phyloP scores from a whole-genome alignment of 1,140 invertebrate genomes.

The Drosophila pseudoananassae region DNA sequence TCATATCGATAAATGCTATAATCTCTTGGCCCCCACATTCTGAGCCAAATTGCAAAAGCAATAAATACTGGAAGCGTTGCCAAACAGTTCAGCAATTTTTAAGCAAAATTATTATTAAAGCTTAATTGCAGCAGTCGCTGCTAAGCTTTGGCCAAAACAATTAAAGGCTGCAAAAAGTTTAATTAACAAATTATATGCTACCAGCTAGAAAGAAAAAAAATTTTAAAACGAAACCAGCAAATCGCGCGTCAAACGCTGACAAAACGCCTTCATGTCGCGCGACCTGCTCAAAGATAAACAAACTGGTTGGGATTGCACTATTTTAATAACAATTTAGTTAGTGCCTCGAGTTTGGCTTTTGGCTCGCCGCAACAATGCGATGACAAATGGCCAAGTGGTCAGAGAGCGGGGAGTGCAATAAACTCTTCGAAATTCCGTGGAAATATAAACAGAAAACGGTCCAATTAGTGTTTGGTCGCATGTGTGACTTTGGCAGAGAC shows the following conservation, averaged over 20 bases:
- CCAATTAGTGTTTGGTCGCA: constrained; percentile 50
- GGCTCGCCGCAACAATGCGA: constrained; percentile 26
- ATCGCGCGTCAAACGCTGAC: constrained; percentile 44
- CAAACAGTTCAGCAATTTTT: constrained; percentile 67
- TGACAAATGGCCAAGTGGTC: constrained; percentile 42
- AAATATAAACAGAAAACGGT: constrained; percentile 60
- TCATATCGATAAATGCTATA: constrained; percentile 40
- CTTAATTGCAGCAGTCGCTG: constrained; percentile 57
- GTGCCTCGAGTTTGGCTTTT: constrained; percentile 8
- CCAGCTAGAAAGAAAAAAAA: constrained; percentile 32
- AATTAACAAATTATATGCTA: constrained; percentile 68
- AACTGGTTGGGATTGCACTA: constrained; percentile 56
- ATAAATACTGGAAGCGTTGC: constrained; percentile 41
- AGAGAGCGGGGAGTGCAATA: constrained; percentile 62
- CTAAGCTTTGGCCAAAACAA: constrained; percentile 70
- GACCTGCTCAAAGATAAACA: constrained; percentile 43
- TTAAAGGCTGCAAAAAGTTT: constrained; percentile 62
- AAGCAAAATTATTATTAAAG: constrained; percentile 69
- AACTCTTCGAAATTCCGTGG: constrained; percentile 72
- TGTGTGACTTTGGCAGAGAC: constrained; percentile 35
- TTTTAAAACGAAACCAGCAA: constrained; percentile 46
- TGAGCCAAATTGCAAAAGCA: constrained; percentile 63
- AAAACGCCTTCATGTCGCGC: constrained; percentile 52
- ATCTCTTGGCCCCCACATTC: constrained; percentile 48
- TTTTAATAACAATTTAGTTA: constrained; percentile 33